Conservation (phyloP, 2,113 vertebrate species). For the Melanerpes formicivorus region DNA sequence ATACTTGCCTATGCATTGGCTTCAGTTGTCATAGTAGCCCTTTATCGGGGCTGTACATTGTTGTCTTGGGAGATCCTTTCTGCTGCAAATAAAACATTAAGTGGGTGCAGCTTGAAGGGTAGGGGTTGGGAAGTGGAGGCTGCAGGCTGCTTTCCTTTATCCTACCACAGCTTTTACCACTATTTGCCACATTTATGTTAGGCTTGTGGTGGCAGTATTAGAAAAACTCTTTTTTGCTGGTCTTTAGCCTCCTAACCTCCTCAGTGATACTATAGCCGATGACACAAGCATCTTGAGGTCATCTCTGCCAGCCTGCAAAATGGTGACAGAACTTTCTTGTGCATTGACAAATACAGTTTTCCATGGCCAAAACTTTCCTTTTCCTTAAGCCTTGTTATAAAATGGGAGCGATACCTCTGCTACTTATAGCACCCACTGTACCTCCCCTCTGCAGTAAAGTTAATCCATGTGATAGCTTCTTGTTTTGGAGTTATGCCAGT, state of each 20-base stretch:
- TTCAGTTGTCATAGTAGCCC: neutral
- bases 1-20: neutral
- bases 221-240: neutral
- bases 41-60: neutral
- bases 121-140: neutral
- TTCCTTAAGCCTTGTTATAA: neutral
- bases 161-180: neutral
- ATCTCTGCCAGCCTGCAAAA: neutral
- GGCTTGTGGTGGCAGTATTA: neutral
- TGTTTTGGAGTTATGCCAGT: conserved; percentile 12
- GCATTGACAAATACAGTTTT: neutral
- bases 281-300: neutral
- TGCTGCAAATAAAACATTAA: neutral
- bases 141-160: neutral
- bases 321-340: neutral
- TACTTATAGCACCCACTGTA: neutral
- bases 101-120: neutral
- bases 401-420: neutral
- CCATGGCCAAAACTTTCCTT: neutral
- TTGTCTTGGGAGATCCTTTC: neutral
- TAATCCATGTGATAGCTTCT: neutral
- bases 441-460: neutral
- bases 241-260: neutral
- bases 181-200: neutral
- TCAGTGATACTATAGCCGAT: neutral